Percentiles rank a stretch among this genome's conserved stretches.
These are phyloP conservation scores for Ecliptopera silaceata DNA, from an alignment of 2,888 invertebrate genomes.

Conservation along the genomic window DNA sequence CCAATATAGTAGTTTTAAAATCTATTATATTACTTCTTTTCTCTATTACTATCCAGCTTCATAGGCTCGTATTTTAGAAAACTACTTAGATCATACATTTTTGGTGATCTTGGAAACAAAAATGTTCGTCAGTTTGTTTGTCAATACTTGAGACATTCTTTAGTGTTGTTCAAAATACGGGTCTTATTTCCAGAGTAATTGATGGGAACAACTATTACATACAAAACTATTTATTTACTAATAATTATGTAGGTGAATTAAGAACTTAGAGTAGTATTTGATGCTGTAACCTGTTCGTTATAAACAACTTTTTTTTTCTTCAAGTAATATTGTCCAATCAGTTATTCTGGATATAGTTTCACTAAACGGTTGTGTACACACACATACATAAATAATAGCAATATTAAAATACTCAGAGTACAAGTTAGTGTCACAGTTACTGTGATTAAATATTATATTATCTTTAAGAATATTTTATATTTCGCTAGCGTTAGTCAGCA, in stretches of 20 bases:
- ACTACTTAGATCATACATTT: neutral
- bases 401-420: slow-evolving; percentile 42
- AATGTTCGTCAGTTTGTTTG: too few species aligned
- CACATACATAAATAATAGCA: slow-evolving; percentile 34
- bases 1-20: slow-evolving; percentile 11
- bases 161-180: neutral
- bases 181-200: slow-evolving; percentile 9
- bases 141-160: neutral
- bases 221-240: neutral
- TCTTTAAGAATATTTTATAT: slow-evolving; percentile 46
- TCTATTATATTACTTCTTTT: neutral
- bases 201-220: neutral
- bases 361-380: too few species aligned
- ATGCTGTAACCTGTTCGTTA: too few species aligned
- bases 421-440: slow-evolving; percentile 46
- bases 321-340: neutral
- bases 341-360: slow-evolving; percentile 12
- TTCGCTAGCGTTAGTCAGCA: slow-evolving; percentile 51
- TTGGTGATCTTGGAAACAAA: neutral
- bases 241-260: too few species aligned
- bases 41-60: neutral
- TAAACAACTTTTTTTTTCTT: too few species aligned
- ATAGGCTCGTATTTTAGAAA: neutral
- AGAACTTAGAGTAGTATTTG: too few species aligned
- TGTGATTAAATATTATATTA: slow-evolving; percentile 34